phyloP scores from a whole-genome alignment of 2,797 vertebrate species.

The Emydoidea blandingii region DNA sequence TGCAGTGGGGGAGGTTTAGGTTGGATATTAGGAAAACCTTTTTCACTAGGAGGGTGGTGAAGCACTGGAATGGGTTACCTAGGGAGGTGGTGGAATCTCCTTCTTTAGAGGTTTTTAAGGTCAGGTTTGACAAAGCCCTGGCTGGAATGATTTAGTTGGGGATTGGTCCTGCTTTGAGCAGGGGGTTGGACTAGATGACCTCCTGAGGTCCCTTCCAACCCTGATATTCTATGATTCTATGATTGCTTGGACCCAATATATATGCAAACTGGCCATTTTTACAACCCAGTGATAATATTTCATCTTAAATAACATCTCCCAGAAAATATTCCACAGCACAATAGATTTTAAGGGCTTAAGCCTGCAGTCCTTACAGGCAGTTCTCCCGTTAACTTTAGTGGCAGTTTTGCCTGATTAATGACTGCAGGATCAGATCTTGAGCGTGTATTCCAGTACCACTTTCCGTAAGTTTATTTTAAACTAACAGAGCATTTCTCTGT shows the following conservation, averaged over 20 bases:
- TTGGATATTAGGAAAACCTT: too few relatives aligned
- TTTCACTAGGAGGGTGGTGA: too few relatives aligned
- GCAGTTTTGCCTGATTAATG: conserved; percentile 50
- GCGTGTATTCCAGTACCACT: not conserved
- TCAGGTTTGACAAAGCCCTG: too few relatives aligned
- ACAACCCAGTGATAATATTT: not conserved
- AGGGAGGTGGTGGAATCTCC: too few relatives aligned
- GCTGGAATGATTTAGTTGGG: too few relatives aligned
- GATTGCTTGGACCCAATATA: not conserved
- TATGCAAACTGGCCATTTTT: not conserved
- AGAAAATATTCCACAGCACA: conserved; percentile 2
- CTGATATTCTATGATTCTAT: too few relatives aligned
- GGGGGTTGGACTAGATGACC: too few relatives aligned
- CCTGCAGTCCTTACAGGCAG: conserved; percentile 26
- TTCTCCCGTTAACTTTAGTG: conserved; percentile 37
- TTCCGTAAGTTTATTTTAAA: conserved; percentile 23
- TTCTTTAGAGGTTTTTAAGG: too few relatives aligned
- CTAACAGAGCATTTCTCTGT: not conserved
- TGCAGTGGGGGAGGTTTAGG: too few relatives aligned
- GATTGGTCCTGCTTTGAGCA: too few relatives aligned
- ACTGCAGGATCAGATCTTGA: conserved; percentile 4
- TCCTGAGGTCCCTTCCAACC: too few relatives aligned
- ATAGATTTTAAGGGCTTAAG: conserved; percentile 14
- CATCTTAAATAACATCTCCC: not conserved
- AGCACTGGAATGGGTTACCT: too few relatives aligned